A percentile compares a stretch with the other conserved stretches of the same genome.
Evolutionary conservation across 1,140 invertebrate species (phyloP).

Genomic region (Amphibalanus amphitrite): DNA sequence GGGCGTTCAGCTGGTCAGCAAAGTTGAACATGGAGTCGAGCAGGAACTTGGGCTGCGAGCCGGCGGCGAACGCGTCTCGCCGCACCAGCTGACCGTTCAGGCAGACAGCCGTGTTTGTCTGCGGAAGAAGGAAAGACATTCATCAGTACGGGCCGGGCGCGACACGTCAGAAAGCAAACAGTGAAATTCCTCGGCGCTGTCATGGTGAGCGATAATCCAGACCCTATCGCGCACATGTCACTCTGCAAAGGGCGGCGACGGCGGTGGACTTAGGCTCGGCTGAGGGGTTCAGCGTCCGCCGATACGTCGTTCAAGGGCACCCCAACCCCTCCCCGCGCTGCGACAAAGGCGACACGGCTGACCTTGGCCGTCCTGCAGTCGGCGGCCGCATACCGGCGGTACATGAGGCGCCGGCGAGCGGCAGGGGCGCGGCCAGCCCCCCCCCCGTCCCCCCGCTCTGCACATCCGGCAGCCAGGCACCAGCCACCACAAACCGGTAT

Average conservation of each 20-base stretch:
- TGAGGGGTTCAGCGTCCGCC: background rate
- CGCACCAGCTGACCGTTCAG: constrained; percentile 79
- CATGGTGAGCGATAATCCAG: too few relatives aligned
- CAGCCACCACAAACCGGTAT: too few relatives aligned
- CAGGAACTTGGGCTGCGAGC: constrained; percentile 75
- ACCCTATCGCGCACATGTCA: too few relatives aligned
- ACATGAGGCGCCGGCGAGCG: background rate
- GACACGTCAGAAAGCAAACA: too few relatives aligned
- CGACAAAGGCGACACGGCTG: background rate
- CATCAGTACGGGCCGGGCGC: too few relatives aligned
- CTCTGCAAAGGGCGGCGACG: too few relatives aligned
- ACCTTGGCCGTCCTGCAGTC: background rate
- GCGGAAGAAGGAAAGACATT: constrained; percentile 6
- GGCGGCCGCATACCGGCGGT: background rate
- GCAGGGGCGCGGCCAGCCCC: background rate
- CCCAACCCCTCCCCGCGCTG: background rate
- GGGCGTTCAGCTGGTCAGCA: constrained; percentile 76
- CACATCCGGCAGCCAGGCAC: too few relatives aligned
- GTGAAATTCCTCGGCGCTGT: too few relatives aligned
- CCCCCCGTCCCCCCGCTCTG: too few relatives aligned
- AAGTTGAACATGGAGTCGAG: constrained; percentile 96
- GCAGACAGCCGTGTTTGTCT: constrained; percentile 49
- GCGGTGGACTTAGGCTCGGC: too few relatives aligned
- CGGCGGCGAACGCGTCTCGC: constrained; percentile 59
- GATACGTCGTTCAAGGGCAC: background rate